phyloP scores from a whole-genome alignment of 1,140 invertebrate genomes.

The Zaprionus camerounensis region DNA sequence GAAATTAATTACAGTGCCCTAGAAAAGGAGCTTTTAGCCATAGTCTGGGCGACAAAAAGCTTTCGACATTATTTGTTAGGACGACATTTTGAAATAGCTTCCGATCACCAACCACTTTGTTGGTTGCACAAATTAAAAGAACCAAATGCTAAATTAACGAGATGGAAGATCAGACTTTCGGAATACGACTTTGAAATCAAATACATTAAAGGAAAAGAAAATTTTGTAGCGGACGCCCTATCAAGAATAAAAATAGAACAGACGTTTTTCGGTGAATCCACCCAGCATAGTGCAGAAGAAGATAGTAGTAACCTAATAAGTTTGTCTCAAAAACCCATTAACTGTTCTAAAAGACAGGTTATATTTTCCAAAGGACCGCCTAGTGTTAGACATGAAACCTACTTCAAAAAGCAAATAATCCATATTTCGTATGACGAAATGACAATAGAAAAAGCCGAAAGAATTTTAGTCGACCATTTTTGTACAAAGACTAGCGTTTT shows the following conservation, averaged over 20 bases:
- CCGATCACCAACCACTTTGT: slow-evolving; percentile 16
- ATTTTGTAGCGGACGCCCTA: background rate
- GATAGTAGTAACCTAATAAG: slow-evolving; percentile 1
- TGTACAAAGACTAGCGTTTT: slow-evolving; percentile 5
- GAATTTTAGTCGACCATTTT: background rate
- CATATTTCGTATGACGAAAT: background rate
- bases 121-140: slow-evolving; percentile 20
- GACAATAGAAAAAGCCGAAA: background rate
- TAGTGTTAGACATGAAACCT: background rate
- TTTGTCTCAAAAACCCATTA: background rate
- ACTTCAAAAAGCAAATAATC: background rate
- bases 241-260: slow-evolving; percentile 10
- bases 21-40: too few species aligned
- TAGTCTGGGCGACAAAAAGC: too few species aligned
- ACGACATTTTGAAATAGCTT: slow-evolving; percentile 8
- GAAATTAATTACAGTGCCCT: background rate
- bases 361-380: slow-evolving; percentile 5
- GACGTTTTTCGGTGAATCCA: background rate
- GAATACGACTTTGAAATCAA: slow-evolving; percentile 22
- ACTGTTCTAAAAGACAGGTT: background rate
- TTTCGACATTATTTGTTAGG: slow-evolving; percentile 8
- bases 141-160: slow-evolving; percentile 20
- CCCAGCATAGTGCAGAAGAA: slow-evolving; percentile 11
- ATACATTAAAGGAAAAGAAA: slow-evolving; percentile 19
- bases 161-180: slow-evolving; percentile 16